These are phyloP conservation scores for Peromyscus leucopus DNA, from an alignment of 2,113 vertebrate genomes.

Conservation along the genomic window DNA sequence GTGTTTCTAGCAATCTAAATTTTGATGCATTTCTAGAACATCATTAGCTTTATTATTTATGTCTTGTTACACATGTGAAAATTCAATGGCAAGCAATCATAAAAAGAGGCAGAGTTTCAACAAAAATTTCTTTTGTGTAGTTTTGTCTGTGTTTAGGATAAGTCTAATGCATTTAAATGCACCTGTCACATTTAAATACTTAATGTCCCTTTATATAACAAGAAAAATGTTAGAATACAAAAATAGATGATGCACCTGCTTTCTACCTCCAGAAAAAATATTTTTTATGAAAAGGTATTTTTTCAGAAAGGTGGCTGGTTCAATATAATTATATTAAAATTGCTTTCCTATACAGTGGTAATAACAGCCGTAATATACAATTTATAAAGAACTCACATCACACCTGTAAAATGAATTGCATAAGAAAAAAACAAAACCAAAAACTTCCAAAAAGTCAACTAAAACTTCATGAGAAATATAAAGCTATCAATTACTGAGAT, in stretches of 20 bases:
- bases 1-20: not conserved
- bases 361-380: slow-evolving; percentile 9
- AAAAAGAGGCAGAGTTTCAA: slow-evolving; percentile 29
- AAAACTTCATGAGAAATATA: slow-evolving; percentile 25
- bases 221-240: slow-evolving; percentile 52
- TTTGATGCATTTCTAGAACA: not conserved
- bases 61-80: not conserved
- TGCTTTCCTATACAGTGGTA: not conserved
- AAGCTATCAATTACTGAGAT: not conserved
- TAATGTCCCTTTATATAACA: slow-evolving; percentile 51
- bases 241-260: slow-evolving; percentile 42
- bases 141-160: slow-evolving; percentile 25
- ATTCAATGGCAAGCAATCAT: not conserved
- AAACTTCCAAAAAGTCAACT: not conserved
- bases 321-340: slow-evolving; percentile 57
- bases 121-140: not conserved
- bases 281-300: slow-evolving; percentile 57
- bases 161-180: slow-evolving; percentile 35
- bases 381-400: not conserved
- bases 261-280: not conserved
- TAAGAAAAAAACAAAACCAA: slow-evolving; percentile 9
- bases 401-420: slow-evolving; percentile 39
- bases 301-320: slow-evolving; percentile 38
- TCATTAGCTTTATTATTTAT: slow-evolving; percentile 1
- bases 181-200: slow-evolving; percentile 46